Percentiles rank a stretch among this genome's conserved stretches.
These are phyloP conservation scores for Andricus quercusramuli DNA, from an alignment of 2,888 invertebrate genomes.

Conservation along the genomic window DNA sequence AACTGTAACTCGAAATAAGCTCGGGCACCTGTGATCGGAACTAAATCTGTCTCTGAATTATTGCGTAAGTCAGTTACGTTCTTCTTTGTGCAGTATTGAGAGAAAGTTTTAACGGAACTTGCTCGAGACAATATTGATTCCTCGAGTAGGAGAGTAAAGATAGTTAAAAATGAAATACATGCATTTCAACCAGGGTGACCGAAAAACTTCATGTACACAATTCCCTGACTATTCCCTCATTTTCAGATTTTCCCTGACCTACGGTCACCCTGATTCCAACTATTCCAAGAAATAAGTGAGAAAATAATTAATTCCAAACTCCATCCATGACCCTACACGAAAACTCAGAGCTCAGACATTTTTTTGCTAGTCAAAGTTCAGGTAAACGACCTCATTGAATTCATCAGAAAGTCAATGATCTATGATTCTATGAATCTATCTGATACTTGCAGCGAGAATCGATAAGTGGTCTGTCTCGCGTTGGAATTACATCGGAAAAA, in stretches of 20 bases:
- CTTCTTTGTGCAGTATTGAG: neutral
- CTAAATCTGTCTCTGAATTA: constrained; percentile 22
- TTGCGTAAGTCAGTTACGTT: constrained; percentile 14
- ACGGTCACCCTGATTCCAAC: no score
- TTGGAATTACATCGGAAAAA: neutral
- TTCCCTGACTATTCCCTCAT: no score
- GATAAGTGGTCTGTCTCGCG: no score
- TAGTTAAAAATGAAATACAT: neutral
- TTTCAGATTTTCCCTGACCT: no score
- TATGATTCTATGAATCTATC: neutral
- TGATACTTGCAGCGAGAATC: neutral
- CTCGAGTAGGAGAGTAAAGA: no score
- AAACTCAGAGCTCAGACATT: neutral
- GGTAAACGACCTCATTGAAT: neutral
- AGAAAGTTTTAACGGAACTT: constrained; percentile 35
- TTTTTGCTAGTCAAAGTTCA: neutral
- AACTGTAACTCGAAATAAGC: constrained; percentile 14
- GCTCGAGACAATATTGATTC: neutral
- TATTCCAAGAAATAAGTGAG: neutral
- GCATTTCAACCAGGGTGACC: neutral
- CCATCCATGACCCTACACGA: neutral
- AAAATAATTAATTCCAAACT: neutral
- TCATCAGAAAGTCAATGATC: constrained; percentile 1
- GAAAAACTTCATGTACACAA: no score
- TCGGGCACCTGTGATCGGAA: constrained; percentile 5